phyloP scores from a whole-genome alignment of 2,797 vertebrate genomes.

The Streptopelia turtur region DNA sequence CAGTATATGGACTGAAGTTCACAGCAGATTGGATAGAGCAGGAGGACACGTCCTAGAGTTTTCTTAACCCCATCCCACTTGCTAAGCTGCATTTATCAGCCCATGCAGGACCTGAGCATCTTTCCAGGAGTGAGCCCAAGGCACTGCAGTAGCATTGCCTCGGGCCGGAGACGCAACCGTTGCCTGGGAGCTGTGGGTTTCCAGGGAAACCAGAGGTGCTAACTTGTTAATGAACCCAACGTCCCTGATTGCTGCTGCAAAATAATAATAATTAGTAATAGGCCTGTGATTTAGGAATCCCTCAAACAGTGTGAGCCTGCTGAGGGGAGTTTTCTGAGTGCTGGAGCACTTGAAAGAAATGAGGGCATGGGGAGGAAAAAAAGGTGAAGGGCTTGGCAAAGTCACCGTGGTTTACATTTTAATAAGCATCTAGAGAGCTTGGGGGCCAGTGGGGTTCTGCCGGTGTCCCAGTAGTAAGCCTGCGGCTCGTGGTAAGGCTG shows the following conservation, averaged over 20 bases:
- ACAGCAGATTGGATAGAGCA: neutral
- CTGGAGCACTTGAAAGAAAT: constrained; percentile 18
- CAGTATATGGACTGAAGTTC: neutral
- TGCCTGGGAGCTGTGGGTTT: constrained; percentile 81
- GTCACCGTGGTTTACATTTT: neutral
- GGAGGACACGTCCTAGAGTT: neutral
- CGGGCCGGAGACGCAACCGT: constrained; percentile 54
- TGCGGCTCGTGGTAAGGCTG: neutral
- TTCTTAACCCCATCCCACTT: neutral
- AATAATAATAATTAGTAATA: constrained; percentile 73
- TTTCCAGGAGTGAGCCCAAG: neutral
- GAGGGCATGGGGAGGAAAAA: neutral
- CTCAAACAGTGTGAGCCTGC: constrained; percentile 38
- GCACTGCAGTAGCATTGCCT: constrained; percentile 45
- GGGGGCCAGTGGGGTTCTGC: neutral
- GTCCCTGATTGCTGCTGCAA: constrained; percentile 72
- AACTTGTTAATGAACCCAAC: constrained; percentile 78
- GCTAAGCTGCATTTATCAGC: neutral
- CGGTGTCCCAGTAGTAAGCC: neutral
- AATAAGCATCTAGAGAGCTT: constrained; percentile 21
- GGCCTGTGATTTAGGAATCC: constrained; percentile 61
- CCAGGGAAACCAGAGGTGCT: constrained; percentile 79
- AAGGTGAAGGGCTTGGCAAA: neutral
- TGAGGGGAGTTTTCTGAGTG: constrained; percentile 3
- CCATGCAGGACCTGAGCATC: neutral